These are phyloP conservation scores for Echiichthys vipera DNA, from an alignment of 2,797 vertebrate genomes.

Conservation along the genomic window DNA sequence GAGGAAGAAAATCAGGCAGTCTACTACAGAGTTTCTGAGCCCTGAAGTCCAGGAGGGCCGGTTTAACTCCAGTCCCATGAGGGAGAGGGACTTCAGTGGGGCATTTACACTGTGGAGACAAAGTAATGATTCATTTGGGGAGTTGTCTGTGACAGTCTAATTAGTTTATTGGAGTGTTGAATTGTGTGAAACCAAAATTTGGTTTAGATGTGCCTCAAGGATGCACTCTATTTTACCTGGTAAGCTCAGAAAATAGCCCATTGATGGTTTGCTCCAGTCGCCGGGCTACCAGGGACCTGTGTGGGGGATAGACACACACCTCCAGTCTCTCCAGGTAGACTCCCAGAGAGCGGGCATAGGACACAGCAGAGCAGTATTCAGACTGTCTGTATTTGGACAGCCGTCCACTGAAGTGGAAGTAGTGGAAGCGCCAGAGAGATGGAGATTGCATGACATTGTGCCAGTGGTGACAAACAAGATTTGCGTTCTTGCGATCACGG, in stretches of 20 bases:
- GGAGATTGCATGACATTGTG: constrained; percentile 77
- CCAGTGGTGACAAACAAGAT: constrained; percentile 82
- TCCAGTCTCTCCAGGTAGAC: constrained; percentile 79
- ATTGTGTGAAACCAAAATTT: background rate
- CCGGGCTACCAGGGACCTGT: constrained; percentile 56
- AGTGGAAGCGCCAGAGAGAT: constrained; percentile 80
- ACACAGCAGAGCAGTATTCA: constrained; percentile 68
- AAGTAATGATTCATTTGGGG: background rate
- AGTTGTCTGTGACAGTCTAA: background rate
- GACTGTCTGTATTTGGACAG: constrained; percentile 50
- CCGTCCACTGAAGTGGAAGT: constrained; percentile 76
- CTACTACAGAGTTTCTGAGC: constrained; percentile 65
- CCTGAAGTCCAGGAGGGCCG: constrained; percentile 68
- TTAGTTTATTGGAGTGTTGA: background rate
- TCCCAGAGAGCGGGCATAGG: constrained; percentile 77
- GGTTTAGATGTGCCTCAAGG: background rate
- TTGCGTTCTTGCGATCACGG: constrained; percentile 73
- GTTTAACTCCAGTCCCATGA: constrained; percentile 78
- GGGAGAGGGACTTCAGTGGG: constrained; percentile 71
- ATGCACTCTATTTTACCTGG: constrained; percentile 37
- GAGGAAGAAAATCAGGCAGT: constrained; percentile 75
- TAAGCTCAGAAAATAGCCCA: constrained; percentile 65
- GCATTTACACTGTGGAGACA: constrained; percentile 71
- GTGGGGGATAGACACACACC: constrained; percentile 73
- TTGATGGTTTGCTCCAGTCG: constrained; percentile 75